phyloP scores from a whole-genome alignment of 2,888 invertebrate genomes.

The Lasioglossum vierecki region DNA sequence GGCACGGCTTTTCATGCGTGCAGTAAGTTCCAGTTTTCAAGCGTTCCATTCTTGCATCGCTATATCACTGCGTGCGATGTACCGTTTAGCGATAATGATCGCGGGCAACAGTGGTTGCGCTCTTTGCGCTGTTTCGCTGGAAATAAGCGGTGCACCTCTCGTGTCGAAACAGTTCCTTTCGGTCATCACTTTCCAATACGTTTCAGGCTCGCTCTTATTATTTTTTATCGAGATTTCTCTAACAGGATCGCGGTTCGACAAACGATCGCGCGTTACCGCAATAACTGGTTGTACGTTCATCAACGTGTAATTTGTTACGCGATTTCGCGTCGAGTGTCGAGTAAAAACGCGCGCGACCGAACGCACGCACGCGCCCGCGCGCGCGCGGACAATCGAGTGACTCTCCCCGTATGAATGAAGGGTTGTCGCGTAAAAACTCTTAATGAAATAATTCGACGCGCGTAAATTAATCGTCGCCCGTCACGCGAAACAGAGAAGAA shows the following conservation, averaged over 20 bases:
- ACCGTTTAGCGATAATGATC: constrained; percentile 44
- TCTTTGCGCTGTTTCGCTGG: not conserved
- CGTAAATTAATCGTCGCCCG: constrained; percentile 26
- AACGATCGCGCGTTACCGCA: not conserved
- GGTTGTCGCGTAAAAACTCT: not conserved
- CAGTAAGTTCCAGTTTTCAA: constrained; percentile 11
- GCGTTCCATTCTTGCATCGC: constrained; percentile 7
- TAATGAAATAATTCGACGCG: not conserved
- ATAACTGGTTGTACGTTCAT: constrained; percentile 16
- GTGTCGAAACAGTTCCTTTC: constrained; percentile 8
- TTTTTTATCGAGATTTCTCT: constrained; percentile 15
- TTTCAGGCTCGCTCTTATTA: not conserved
- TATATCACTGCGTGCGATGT: constrained; percentile 16
- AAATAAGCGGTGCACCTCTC: not conserved
- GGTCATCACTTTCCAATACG: constrained; percentile 30
- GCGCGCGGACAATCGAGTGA: too few species aligned
- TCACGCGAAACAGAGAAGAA: not conserved
- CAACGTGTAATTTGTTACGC: constrained; percentile 10
- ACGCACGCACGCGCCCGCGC: not conserved
- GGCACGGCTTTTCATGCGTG: constrained; percentile 25
- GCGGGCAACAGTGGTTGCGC: not conserved
- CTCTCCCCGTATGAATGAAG: not conserved
- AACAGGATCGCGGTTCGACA: not conserved
- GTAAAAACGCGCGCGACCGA: not conserved
- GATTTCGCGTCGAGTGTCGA: not conserved